Base-by-base conservation (phyloP, 1,140 invertebrate species). In the Drosophila micromelanica region DNA sequence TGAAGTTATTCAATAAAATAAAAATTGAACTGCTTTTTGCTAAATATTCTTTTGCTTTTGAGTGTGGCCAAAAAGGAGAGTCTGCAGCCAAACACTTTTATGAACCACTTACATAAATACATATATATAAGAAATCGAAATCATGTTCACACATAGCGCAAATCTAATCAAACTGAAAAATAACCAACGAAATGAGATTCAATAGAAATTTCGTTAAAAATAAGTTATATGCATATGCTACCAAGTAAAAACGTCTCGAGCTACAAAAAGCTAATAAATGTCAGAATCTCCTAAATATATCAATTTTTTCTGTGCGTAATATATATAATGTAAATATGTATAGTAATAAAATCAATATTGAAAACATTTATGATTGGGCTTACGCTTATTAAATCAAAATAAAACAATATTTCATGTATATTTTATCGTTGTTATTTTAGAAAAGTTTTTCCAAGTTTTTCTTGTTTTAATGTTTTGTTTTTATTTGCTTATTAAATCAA, bases 1-100 rank as follows among this genome's bases (percentile, higher is more conserved):
- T 81, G 82, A 81, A 86, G 82, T 86, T 86, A 86, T 86, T 86
- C 86, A 82, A 86, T 87, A 89, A 86, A 82, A 86, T 86, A 86
- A 86, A 86, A 86, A 89, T 82, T 86, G 82, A 86, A 86, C 82
- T 61, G 56, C 78, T 81, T 62, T 59, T 40, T 63, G 51, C 43
- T 48, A 64, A 49, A 40, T 54, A 74, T 57, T 49, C 46, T 59
- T 59, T 79, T 64, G 27, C 63, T 64, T 78, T 81, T 78, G 69
- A 75, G 74, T 64, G 67, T 52, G n/a, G 23, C 13, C 27, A 55
- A n/a, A 40, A 48, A 1, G 20, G 15, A 27, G 40, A 17, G 11
- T 13, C 35, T 32, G 35, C 64, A 23, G 23, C 49, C 8, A 15
- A 23, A 17, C 12, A 32, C 27, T 40, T 46, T 46, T 46, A 40